These are phyloP conservation scores for Ceyx margarethae DNA, from an alignment of 2,113 vertebrate species.

Conservation along the genomic window DNA sequence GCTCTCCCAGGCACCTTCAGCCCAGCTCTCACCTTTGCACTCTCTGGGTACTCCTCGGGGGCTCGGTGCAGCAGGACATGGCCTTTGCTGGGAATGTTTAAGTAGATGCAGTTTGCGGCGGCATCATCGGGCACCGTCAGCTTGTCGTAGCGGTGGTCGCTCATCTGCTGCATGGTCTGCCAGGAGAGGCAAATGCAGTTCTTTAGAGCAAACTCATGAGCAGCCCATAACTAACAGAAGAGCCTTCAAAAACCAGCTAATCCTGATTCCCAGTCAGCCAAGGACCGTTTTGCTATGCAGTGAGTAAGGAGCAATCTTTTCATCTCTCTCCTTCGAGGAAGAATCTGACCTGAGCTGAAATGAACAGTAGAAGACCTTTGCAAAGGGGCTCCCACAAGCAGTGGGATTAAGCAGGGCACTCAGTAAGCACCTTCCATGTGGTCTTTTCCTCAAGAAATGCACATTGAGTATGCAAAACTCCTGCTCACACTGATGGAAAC, in stretches of 20 bases:
- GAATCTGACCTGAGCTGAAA: background rate
- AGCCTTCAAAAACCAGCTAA: background rate
- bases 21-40: slow-evolving; percentile 79
- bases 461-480: background rate
- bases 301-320: background rate
- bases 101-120: slow-evolving; percentile 93
- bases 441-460: background rate
- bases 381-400: background rate
- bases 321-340: background rate
- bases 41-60: slow-evolving; percentile 88
- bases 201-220: background rate
- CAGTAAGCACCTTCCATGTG: background rate
- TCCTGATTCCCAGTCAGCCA: background rate
- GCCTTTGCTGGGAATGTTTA: slow-evolving; percentile 90
- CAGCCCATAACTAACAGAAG: background rate
- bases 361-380: background rate
- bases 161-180: slow-evolving; percentile 98
- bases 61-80: slow-evolving; percentile 89
- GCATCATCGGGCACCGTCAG: slow-evolving; percentile 90
- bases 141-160: slow-evolving; percentile 95
- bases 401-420: background rate
- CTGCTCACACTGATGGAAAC: background rate
- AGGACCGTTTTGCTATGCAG: background rate
- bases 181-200: slow-evolving; percentile 12
- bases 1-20: background rate